phyloP scores from a whole-genome alignment of 2,113 vertebrate genomes.

The Trichomycterus rosablanca region DNA sequence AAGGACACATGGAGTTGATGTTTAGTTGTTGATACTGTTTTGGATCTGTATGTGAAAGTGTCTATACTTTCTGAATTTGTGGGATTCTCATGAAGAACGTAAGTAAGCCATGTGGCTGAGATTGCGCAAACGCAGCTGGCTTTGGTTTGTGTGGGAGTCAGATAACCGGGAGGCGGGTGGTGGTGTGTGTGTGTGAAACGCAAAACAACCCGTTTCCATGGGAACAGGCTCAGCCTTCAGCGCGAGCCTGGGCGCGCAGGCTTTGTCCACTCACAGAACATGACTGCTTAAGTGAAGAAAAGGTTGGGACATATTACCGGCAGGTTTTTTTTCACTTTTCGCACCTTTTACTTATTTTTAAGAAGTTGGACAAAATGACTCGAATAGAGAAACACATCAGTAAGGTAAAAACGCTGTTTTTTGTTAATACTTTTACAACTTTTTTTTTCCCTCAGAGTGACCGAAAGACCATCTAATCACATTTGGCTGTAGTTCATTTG shows the following conservation, averaged over 20 bases:
- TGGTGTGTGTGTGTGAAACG: conserved; percentile 47
- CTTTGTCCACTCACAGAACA: conserved; percentile 58
- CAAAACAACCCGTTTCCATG: conserved; percentile 64
- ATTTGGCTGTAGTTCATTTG: conserved; percentile 3
- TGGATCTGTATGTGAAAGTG: too few relatives aligned
- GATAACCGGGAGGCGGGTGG: conserved; percentile 31
- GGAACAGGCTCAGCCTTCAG: conserved; percentile 67
- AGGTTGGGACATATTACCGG: conserved; percentile 54
- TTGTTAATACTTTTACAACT: neutral
- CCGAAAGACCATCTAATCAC: neutral
- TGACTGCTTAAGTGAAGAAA: conserved; percentile 53
- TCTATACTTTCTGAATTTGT: too few relatives aligned
- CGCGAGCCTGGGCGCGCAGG: conserved; percentile 35
- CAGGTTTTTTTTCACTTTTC: conserved; percentile 35
- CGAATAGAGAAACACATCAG: conserved; percentile 50
- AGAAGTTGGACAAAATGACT: conserved; percentile 52
- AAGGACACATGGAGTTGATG: too few relatives aligned
- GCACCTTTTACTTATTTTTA: conserved; percentile 39
- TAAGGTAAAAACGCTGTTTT: conserved; percentile 59
- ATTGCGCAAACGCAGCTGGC: conserved; percentile 6
- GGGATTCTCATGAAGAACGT: neutral
- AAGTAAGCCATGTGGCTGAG: conserved; percentile 26
- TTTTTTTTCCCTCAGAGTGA: neutral
- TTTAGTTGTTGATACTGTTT: too few relatives aligned
- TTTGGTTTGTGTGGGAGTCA: conserved; percentile 33